These are phyloP conservation scores for Malurus splendens DNA, from an alignment of 2,797 vertebrate species.

Conservation along the genomic window DNA sequence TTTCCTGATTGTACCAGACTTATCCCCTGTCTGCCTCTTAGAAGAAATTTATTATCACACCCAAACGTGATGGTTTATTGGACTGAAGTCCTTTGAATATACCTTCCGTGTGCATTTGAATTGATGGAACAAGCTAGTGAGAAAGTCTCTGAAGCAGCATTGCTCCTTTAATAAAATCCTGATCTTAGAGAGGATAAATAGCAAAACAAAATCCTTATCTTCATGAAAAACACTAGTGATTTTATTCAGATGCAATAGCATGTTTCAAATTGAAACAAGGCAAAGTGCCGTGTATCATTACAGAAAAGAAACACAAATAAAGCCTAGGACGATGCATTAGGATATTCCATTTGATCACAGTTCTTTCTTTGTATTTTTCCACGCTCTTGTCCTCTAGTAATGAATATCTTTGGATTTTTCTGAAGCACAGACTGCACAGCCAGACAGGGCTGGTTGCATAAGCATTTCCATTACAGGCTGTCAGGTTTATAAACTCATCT, in stretches of 20 bases:
- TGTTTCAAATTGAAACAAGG: slow-evolving; percentile 14
- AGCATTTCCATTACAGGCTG: not conserved
- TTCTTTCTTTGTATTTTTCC: not conserved
- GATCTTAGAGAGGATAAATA: slow-evolving; percentile 22
- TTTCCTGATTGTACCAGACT: not conserved
- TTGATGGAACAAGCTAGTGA: not conserved
- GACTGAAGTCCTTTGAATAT: not conserved
- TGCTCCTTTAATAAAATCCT: slow-evolving; percentile 23
- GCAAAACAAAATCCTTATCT: slow-evolving; percentile 12
- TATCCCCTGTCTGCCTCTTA: not conserved
- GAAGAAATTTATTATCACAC: not conserved
- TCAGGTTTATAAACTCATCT: slow-evolving; percentile 32
- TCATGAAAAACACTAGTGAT: not conserved
- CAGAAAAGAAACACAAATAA: slow-evolving; percentile 17
- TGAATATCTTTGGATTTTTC: not conserved
- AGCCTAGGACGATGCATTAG: not conserved
- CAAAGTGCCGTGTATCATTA: not conserved
- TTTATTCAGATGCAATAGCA: not conserved
- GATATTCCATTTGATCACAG: not conserved
- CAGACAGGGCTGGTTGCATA: not conserved
- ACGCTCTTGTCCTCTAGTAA: not conserved
- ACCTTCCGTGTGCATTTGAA: not conserved
- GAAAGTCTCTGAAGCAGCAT: not conserved
- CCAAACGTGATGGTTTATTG: not conserved
- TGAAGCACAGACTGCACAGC: not conserved